A percentile compares a stretch with the other conserved stretches of the same genome.
phyloP scores from a whole-genome alignment of 1,140 invertebrate species.

The Myzus persicae region DNA sequence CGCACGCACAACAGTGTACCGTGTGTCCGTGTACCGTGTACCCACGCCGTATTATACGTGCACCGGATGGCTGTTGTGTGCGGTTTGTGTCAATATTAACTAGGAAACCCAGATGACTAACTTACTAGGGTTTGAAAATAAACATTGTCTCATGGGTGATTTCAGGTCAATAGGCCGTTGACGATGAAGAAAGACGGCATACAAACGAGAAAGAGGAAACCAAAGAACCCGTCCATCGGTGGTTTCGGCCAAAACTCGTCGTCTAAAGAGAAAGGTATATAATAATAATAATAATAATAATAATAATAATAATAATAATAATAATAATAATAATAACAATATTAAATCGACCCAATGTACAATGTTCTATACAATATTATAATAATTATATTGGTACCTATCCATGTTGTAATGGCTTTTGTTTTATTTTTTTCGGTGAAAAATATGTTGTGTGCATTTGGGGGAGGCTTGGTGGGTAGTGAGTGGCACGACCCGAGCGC shows the following conservation, averaged over 20 bases:
- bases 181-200: slow-evolving; percentile 97
- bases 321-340: neutral
- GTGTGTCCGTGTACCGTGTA: neutral
- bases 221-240: slow-evolving; percentile 61
- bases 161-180: slow-evolving; percentile 82
- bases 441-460: neutral
- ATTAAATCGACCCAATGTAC: neutral
- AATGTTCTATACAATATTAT: neutral
- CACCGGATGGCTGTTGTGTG: slow-evolving; percentile 32
- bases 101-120: slow-evolving; percentile 50
- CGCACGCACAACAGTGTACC: neutral
- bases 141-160: slow-evolving; percentile 40
- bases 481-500: slow-evolving; percentile 8
- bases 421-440: slow-evolving; percentile 1
- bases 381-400: neutral
- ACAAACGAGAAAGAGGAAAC: slow-evolving; percentile 88
- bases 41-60: neutral
- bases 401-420: neutral
- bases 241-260: slow-evolving; percentile 52
- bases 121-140: slow-evolving; percentile 41
- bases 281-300: neutral
- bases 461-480: neutral
- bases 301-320: neutral
- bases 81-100: slow-evolving; percentile 47
- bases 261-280: slow-evolving; percentile 45